A percentile compares a stretch with the other conserved stretches of the same genome.
Conservation (phyloP, 2,888 invertebrate genomes). For the Dicyrtoma fusca region DNA sequence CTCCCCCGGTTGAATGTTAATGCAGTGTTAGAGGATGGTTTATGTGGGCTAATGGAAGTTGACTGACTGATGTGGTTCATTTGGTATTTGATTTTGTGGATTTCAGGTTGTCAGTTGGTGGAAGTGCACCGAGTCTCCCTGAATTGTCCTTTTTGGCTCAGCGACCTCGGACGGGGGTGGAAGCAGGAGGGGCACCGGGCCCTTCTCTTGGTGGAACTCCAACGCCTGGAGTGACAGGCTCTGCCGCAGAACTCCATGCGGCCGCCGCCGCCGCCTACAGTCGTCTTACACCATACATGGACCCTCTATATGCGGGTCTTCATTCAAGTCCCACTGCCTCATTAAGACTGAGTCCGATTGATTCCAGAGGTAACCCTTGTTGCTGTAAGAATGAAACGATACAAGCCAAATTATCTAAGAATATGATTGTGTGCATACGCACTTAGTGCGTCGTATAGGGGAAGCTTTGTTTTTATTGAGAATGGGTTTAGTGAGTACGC, state of each 20-base stretch:
- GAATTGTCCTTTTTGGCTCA: slow-evolving; percentile 54
- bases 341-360: slow-evolving; percentile 62
- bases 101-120: slow-evolving; percentile 54
- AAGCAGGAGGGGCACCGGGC: slow-evolving; percentile 39
- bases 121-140: slow-evolving; percentile 52
- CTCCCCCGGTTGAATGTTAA: slow-evolving; percentile 32
- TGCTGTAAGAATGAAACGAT: background rate
- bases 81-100: slow-evolving; percentile 37
- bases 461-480: background rate
- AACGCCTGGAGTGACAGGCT: slow-evolving; percentile 52
- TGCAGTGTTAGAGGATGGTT: slow-evolving; percentile 1
- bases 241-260: slow-evolving; percentile 56
- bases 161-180: slow-evolving; percentile 51
- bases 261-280: slow-evolving; percentile 66
- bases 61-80: slow-evolving; percentile 33
- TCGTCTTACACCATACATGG: slow-evolving; percentile 72
- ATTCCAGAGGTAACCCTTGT: slow-evolving; percentile 62
- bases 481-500: background rate
- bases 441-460: background rate
- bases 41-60: slow-evolving; percentile 36
- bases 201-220: slow-evolving; percentile 48
- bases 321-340: slow-evolving; percentile 70
- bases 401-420: background rate
- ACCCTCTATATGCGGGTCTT: slow-evolving; percentile 74
- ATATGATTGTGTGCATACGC: background rate